Conservation (phyloP, 37 sponge, comb jelly and placozoan species). For the Aplysina aerophoba region DNA sequence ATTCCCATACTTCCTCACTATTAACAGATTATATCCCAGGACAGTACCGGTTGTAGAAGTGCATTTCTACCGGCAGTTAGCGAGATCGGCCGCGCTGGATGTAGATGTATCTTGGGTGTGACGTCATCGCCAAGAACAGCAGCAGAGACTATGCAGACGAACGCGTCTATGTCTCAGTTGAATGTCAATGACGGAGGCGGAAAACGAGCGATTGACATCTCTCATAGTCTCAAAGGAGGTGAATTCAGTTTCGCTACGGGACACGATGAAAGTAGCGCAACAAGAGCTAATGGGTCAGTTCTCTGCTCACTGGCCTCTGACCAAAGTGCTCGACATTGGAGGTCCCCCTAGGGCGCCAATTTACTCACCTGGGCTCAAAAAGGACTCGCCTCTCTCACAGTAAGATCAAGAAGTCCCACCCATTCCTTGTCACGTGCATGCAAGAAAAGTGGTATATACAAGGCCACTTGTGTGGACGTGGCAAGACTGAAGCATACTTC, state of each 20-base stretch:
- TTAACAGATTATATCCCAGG: no score
- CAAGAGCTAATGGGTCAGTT: constrained; percentile 71
- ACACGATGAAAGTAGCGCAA: constrained; percentile 56
- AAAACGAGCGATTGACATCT: constrained; percentile 77
- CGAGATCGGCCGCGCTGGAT: no score
- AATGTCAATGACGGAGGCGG: constrained; percentile 76
- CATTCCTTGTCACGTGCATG: constrained; percentile 90
- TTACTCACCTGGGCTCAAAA: constrained; percentile 6
- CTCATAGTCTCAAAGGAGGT: constrained; percentile 35
- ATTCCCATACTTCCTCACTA: no score
- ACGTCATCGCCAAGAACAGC: no score
- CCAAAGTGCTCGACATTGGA: constrained; percentile 88
- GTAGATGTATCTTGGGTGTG: no score
- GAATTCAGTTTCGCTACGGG: constrained; percentile 45
- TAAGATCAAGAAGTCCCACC: constrained; percentile 73
- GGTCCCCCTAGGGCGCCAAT: constrained; percentile 52
- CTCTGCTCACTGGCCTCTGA: constrained; percentile 76
- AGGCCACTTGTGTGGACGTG: constrained; percentile 73
- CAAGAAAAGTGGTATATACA: constrained; percentile 67
- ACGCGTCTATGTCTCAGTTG: no score
- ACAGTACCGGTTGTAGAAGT: no score
- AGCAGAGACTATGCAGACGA: no score
- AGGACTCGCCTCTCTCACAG: no score
- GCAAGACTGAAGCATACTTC: constrained; percentile 92
- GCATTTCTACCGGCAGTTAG: no score